Base-by-base conservation (phyloP, 2,113 vertebrate species). In the Taurulus bubalis region DNA sequence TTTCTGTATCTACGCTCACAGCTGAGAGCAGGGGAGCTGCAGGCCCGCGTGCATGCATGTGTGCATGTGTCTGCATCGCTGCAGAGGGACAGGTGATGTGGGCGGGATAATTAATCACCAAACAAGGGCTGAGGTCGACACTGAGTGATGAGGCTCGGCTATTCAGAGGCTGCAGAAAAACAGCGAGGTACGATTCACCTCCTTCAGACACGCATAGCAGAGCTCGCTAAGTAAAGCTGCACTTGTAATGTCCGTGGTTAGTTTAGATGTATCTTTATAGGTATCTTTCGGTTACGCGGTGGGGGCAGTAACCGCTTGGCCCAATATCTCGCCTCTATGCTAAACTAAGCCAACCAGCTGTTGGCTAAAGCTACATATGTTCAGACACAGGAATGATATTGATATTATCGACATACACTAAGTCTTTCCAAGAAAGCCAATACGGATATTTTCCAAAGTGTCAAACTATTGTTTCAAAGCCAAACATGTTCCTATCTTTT, bases 1-100 rank as follows among this genome's bases (percentile, higher is more conserved):
- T 88, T 81, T 55, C 67, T 87, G 89, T 92, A 94, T 94, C 92
- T 75, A 1, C 66, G 12, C 68, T 81, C 40, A 80, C 83, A 90
- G 90, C 91, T 91, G 90, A 92, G 87, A 82, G 56, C 76, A 8
- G 26, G 7, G n/a, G 7, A 9, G 68, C 71, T 78, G 84, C 68
- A 76, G 42, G 26, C 20, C 7, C 47, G 59, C 24, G 30, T 59
- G 71, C 66, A 76, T 73, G 75, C 53, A 40, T 75, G 85, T 20
- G 73, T 59, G 70, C 38, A 55, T 47, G 77, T n/a, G 66, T 32
- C 2, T 40, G 38, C 9, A 10, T 40, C 8, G 6, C 65, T 71
- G 60, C 69, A 66, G 55, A 10, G 67, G 58, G 64, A 84, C 85
- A 89, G 86, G 86, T 88, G 85, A 87, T 75, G 78, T 73, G 71